Base-by-base conservation (phyloP, 2,888 invertebrate genomes). In the Watsonalla binaria region DNA sequence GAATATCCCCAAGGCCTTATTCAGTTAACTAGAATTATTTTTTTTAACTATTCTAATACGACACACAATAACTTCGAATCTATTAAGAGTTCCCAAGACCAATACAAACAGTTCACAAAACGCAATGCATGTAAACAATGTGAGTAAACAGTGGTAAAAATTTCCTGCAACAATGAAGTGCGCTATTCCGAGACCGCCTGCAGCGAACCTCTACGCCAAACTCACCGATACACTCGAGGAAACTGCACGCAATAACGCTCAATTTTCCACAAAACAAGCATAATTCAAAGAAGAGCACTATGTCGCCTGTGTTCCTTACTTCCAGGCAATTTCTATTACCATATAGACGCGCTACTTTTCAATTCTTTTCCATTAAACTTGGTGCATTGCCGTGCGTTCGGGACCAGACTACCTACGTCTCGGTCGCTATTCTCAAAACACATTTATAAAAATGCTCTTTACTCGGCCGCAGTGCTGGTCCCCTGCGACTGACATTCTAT, bases 351-450 rank as follows among this genome's bases (percentile, higher is more conserved):
- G 89, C 87, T 88, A 88, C 88, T 90, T 90, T 90, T 90, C 90
- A 90, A 90, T 90, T 90, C 90, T 90, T 90, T 90, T 90, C 90
- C 89, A 90, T 90, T 90, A 90, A 90, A 90, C 82, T 90, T 86
- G 86, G 85, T 86, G 85, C 88, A 88, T 86, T 82, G 86, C 71
- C 70, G 81, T 86, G 88, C 87, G 87, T 88, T 87, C 80, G 73
- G 77, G 73, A 66, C 66, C 58, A 58, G 54, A 55, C 49, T 62
- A 65, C 58, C 72, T 74, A 73, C 74, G 78, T 79, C 79, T 80
- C 74, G 77, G 72, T 77, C 74, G 70, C 79, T 80, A 80, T 84
- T 82, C 82, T 84, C 79, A 82, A 84, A 88, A 89, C 82, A 90
- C 86, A 88, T 90, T 90, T 88, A 85, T 89, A 90, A 89, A 42